These are phyloP conservation scores for Hepsetus odoe DNA, from an alignment of 2,113 vertebrate genomes.

Conservation along the genomic window DNA sequence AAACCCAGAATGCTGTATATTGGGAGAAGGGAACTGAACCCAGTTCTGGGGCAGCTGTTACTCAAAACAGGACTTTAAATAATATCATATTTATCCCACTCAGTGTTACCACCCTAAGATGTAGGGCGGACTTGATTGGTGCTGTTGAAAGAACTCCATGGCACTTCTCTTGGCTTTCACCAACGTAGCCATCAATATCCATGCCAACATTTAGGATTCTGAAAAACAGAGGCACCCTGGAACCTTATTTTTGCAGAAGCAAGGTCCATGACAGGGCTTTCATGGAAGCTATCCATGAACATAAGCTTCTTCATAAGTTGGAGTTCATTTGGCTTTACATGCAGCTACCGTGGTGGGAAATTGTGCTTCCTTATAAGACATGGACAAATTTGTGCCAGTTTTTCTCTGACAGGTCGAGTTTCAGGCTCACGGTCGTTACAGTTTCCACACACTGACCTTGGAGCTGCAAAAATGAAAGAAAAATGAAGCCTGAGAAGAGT, in stretches of 20 bases:
- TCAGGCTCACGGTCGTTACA: background rate
- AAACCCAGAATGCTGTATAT: too few relatives aligned
- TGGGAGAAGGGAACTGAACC: too few relatives aligned
- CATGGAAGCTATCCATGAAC: background rate
- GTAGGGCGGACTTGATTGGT: background rate
- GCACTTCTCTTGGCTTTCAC: background rate
- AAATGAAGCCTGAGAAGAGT: background rate
- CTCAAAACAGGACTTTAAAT: too few relatives aligned
- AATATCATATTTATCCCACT: too few relatives aligned
- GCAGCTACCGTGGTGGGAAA: background rate
- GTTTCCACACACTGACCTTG: background rate
- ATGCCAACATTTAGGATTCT: background rate
- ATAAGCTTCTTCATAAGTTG: background rate
- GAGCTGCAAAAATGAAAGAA: too few relatives aligned
- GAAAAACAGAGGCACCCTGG: background rate
- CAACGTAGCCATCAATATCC: background rate
- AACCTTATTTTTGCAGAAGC: background rate
- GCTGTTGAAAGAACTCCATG: too few relatives aligned
- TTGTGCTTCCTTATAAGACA: background rate
- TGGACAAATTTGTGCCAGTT: background rate
- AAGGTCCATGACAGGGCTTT: background rate
- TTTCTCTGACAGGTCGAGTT: background rate
- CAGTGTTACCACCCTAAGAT: too few relatives aligned
- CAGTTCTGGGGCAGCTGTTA: too few relatives aligned
- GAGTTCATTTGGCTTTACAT: background rate